phyloP scores from a whole-genome alignment of 2,113 vertebrate species.

The Salminus brasiliensis region DNA sequence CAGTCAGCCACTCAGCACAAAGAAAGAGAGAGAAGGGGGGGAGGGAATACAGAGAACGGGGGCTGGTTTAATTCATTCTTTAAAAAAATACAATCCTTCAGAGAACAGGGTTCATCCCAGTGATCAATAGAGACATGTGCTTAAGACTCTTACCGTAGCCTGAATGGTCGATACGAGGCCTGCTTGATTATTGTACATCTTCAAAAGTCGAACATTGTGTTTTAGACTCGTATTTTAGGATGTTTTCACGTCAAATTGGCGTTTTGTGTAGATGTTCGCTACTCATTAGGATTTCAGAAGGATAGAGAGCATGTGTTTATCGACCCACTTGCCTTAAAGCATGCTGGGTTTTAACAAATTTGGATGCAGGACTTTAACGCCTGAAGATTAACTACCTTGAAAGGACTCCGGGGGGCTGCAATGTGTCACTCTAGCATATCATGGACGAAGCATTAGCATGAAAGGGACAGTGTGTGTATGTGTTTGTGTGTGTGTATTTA shows the following conservation, averaged over 20 bases:
- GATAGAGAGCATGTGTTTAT: constrained; percentile 10
- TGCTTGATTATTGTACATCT: background rate
- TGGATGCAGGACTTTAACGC: background rate
- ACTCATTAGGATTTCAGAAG: background rate
- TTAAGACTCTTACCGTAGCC: background rate
- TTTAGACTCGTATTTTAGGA: background rate
- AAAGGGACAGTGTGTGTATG: background rate
- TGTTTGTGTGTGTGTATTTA: too few relatives aligned
- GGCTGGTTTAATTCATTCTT: constrained; percentile 23
- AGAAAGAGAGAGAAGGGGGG: background rate
- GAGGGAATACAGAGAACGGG: background rate
- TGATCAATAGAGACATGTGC: background rate
- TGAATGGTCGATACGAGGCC: background rate
- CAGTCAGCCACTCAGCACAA: background rate
- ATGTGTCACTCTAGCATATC: background rate
- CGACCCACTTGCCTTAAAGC: background rate
- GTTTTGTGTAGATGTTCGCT: background rate
- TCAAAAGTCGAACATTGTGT: background rate
- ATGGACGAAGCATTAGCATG: background rate
- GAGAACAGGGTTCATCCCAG: constrained; percentile 2
- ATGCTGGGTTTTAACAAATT: constrained; percentile 9
- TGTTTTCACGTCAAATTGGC: background rate
- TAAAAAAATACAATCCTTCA: background rate
- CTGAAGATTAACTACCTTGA: background rate
- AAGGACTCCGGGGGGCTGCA: background rate